Evolutionary conservation across 2,113 vertebrate genomes (phyloP), one percentile per base, ranked within the genome.

Genomic region (Benitochromis conjunctus): DNA sequence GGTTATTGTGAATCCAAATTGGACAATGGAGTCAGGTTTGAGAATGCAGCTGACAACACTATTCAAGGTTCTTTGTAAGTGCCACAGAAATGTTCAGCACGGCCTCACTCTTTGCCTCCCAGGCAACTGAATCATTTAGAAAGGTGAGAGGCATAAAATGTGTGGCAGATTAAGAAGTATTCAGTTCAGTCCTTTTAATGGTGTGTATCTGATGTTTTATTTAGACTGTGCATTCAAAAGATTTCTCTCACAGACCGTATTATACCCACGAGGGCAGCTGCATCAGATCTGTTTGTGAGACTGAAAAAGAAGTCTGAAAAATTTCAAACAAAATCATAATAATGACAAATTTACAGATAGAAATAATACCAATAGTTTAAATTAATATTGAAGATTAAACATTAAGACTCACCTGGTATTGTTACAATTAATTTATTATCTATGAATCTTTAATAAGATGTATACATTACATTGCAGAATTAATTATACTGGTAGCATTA

Each of bases 161-260:
- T 55, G 88, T 80, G 86, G 85, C 94, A 93, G 62, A 88, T 85
- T 83, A 92, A 94, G 93, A 92, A 84, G 90, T 62, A 85, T 95
- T 95, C 88, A 89, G 92, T 85, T 94, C 92, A 94, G 93, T 95
- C 94, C 94, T 96, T 76, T 96, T 94, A 96, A 95, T 87, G 81
- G 92, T 89, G 94, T 94, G 94, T 91, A 91, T 94, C 94, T 95
- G 93, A 95, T 96, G 93, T 95, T 96, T 96, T 96, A 96, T 96
- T 96, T 95, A 96, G 94, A 62, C 91, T 94, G 92, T 83, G 87
- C 88, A 89, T 94, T 95, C 95, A 94, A 89, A 83, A 31, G 56
- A 76, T 78, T 84, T 19, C 83, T 77, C 71, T 81, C 56, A 74
- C 36, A 79, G 76, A 81, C 53, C 6, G 53, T 69, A 58, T 86